Conservation (phyloP, 2,797 vertebrate genomes). For the Scleropages formosus region DNA sequence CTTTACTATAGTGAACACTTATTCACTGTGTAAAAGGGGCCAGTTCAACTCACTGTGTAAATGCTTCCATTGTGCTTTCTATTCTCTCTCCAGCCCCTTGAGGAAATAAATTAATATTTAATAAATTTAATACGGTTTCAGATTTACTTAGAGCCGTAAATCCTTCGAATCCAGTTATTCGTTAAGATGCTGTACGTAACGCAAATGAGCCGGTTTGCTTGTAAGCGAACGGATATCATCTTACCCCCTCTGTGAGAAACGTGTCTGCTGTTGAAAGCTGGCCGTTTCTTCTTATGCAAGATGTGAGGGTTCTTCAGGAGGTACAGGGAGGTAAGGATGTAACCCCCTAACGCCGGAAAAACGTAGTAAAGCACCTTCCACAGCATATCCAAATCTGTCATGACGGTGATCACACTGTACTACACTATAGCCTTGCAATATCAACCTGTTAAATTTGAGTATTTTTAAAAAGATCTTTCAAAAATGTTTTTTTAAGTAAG, state of each 20-base stretch:
- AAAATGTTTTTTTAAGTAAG: background rate
- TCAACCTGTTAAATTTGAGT: background rate
- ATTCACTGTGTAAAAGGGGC: background rate
- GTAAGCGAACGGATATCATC: too few species aligned
- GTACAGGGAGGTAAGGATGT: slow-evolving; percentile 68
- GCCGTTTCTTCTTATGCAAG: slow-evolving; percentile 66
- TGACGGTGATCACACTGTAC: background rate
- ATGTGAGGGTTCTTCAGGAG: slow-evolving; percentile 78
- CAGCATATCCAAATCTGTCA: slow-evolving; percentile 57
- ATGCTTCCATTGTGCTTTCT: slow-evolving; percentile 81
- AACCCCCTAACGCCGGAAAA: slow-evolving; percentile 72
- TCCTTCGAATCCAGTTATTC: too few species aligned
- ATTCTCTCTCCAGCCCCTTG: slow-evolving; percentile 79
- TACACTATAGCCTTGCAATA: background rate
- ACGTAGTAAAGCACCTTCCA: slow-evolving; percentile 63
- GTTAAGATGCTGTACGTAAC: too few species aligned
- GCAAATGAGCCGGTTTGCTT: too few species aligned
- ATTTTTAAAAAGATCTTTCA: background rate
- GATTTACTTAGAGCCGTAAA: too few species aligned
- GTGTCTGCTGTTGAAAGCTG: slow-evolving; percentile 65
- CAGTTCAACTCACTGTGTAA: slow-evolving; percentile 74
- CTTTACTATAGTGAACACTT: background rate
- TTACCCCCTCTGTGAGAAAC: slow-evolving; percentile 85
- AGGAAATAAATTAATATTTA: slow-evolving; percentile 25
- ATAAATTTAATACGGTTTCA: background rate